Conservation (phyloP, 2,888 invertebrate species). For the Diabrotica balteata region DNA sequence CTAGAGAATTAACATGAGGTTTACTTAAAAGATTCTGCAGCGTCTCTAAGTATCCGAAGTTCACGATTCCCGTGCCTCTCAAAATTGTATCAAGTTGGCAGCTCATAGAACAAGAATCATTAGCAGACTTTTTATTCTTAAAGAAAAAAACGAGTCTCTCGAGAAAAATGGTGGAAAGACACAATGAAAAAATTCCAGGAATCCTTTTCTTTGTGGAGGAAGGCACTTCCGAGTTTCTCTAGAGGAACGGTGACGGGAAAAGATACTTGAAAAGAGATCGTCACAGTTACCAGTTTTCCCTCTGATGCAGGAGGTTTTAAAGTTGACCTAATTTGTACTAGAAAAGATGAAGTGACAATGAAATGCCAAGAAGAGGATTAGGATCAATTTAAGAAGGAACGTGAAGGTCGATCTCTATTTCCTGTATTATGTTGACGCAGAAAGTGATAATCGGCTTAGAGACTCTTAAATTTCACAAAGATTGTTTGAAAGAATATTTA, state of each 20-base stretch:
- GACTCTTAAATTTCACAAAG: too few species aligned
- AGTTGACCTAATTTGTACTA: conserved; percentile 25
- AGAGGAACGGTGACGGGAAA: conserved; percentile 11
- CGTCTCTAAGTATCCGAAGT: neutral
- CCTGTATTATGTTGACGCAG: too few species aligned
- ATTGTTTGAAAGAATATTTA: too few species aligned
- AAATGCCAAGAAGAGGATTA: conserved; percentile 18
- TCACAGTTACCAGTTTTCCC: conserved; percentile 13
- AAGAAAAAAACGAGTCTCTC: conserved; percentile 12
- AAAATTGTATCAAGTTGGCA: conserved; percentile 12
- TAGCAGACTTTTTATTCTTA: conserved; percentile 18
- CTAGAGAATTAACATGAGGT: too few species aligned
- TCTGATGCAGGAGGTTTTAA: conserved; percentile 6
- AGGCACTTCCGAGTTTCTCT: conserved; percentile 20
- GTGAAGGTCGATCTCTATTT: neutral
- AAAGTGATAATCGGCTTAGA: too few species aligned
- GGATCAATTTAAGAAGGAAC: conserved; percentile 9
- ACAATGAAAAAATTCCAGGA: conserved; percentile 26
- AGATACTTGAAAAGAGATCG: conserved; percentile 18
- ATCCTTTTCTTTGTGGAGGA: conserved; percentile 9
- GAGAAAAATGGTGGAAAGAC: conserved; percentile 5
- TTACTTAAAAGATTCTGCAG: neutral
- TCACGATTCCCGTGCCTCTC: neutral
- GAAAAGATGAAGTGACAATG: conserved; percentile 23
- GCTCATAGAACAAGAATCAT: conserved; percentile 23